These are phyloP conservation scores for Heterocephalus glaber DNA, from an alignment of 2,113 vertebrate species.

Conservation along the genomic window DNA sequence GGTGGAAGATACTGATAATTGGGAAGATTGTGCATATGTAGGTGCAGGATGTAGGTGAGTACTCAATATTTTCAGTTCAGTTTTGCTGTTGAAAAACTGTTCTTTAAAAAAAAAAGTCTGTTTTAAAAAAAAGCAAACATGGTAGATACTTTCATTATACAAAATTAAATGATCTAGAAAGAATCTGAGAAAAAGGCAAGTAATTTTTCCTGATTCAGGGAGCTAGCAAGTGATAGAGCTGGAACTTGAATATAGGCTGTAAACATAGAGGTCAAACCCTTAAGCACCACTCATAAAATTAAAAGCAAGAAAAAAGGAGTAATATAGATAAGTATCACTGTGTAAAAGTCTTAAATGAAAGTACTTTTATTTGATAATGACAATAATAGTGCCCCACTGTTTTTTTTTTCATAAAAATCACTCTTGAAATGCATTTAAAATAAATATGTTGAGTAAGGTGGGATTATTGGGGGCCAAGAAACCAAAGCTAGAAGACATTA, in stretches of 20 bases:
- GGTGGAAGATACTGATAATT: too few species aligned
- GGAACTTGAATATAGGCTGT: not conserved
- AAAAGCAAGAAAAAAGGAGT: not conserved
- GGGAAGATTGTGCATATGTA: not conserved
- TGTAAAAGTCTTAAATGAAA: constrained; percentile 1
- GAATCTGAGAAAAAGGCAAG: not conserved
- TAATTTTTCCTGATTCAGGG: not conserved
- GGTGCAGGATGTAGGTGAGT: not conserved
- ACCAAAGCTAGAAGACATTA: not conserved
- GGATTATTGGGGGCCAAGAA: not conserved
- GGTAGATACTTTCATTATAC: not conserved
- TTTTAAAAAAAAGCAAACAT: not conserved
- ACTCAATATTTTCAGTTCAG: not conserved
- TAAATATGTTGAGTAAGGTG: not conserved
- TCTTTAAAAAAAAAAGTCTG: not conserved
- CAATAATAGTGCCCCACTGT: not conserved
- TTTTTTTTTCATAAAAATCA: constrained; percentile 17
- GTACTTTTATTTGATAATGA: not conserved
- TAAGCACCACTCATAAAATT: not conserved
- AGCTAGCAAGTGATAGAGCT: not conserved
- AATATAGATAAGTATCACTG: not conserved
- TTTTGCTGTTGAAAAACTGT: not conserved
- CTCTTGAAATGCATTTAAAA: not conserved
- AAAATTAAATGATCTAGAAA: not conserved
- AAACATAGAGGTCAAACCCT: not conserved